Conservation (phyloP, 2,113 vertebrate species). For the Vidua chalybeata region DNA sequence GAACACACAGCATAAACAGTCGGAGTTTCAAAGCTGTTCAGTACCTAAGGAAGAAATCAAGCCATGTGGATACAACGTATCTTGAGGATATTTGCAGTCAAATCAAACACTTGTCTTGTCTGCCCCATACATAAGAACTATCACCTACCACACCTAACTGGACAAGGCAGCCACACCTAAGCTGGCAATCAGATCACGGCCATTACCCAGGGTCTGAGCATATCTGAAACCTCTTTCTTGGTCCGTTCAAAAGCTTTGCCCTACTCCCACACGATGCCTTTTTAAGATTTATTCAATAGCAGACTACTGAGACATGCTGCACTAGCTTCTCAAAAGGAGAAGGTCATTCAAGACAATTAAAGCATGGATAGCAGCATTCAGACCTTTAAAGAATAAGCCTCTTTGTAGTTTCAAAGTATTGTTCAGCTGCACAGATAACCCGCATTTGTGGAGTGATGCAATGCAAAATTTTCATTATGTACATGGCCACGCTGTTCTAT, state of each 20-base stretch:
- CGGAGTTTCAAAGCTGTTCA: background rate
- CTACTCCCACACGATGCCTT: background rate
- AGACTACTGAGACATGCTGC: background rate
- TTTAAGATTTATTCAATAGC: conserved; percentile 1
- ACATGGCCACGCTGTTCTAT: background rate
- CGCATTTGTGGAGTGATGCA: background rate
- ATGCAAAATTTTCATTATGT: background rate
- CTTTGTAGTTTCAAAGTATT: conserved; percentile 13
- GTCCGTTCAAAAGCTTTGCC: background rate
- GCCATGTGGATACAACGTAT: rapidly evolving
- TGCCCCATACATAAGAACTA: background rate
- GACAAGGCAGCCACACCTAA: background rate
- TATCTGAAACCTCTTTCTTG: background rate
- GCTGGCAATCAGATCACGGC: rapidly evolving
- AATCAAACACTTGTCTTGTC: background rate
- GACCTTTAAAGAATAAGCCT: conserved; percentile 13
- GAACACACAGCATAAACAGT: background rate
- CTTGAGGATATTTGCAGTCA: background rate
- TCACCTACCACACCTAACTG: background rate
- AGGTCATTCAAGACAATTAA: conserved; percentile 34
- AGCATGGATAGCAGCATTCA: background rate
- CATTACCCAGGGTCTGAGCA: background rate
- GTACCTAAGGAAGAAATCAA: background rate
- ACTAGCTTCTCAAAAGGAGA: background rate
- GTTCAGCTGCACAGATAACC: conserved; percentile 5